Conservation (phyloP, 2,797 vertebrate species). For the Acanthurus leucopareius region DNA sequence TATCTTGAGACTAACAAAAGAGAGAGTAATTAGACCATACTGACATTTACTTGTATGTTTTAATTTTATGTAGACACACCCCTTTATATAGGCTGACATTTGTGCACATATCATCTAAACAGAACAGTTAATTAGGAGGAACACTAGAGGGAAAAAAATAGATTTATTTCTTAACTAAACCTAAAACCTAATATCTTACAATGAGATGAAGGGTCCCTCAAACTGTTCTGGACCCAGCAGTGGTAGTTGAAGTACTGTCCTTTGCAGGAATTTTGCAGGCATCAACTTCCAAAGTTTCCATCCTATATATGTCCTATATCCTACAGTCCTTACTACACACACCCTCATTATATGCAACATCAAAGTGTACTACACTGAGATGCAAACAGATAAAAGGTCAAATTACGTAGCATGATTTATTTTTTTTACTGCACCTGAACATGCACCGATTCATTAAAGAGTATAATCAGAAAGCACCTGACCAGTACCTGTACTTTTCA, state of each 20-base stretch:
- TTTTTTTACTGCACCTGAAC: not conserved
- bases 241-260: too few species aligned
- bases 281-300: too few species aligned
- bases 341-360: not conserved
- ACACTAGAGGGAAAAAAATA: not conserved
- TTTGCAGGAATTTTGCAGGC: too few species aligned
- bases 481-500: not conserved
- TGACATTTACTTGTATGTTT: conserved; percentile 15
- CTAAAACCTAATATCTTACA: not conserved
- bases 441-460: not conserved
- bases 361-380: not conserved
- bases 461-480: not conserved
- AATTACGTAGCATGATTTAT: not conserved
- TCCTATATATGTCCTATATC: too few species aligned
- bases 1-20: conserved; percentile 41
- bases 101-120: not conserved
- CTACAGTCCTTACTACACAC: too few species aligned
- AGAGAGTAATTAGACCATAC: conserved; percentile 14
- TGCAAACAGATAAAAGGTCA: not conserved
- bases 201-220: too few species aligned
- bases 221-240: too few species aligned
- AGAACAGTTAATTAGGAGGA: not conserved
- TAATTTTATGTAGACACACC: not conserved
- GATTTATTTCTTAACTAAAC: not conserved
- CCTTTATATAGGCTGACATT: not conserved